Evolutionary conservation across 2,888 invertebrate species (phyloP).

Genomic region (Orchestes rusci): DNA sequence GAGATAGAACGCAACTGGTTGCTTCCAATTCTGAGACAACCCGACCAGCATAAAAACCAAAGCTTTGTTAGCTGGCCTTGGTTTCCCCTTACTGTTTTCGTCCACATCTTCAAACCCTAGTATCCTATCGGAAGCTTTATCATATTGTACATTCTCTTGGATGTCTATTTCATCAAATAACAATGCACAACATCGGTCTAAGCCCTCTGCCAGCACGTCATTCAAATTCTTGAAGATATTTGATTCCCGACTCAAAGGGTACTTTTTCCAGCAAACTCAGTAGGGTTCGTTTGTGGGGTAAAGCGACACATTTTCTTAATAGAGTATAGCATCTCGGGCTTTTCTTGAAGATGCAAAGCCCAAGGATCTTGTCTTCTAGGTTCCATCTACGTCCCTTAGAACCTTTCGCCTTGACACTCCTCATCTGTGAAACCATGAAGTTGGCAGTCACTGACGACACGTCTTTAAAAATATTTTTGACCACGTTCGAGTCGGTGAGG

Average conservation of each 20-base stretch:
- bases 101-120: no score
- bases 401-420: conserved; percentile 4
- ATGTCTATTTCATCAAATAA: conserved; percentile 28
- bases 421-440: no score
- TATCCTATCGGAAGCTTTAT: no score
- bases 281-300: conserved; percentile 20
- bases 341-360: conserved; percentile 3
- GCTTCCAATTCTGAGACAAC: conserved; percentile 21
- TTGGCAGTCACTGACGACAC: no score
- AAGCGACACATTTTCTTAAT: conserved; percentile 17
- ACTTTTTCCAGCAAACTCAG: background rate
- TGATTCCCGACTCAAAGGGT: no score
- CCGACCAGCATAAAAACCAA: conserved; percentile 16
- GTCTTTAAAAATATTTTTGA: no score
- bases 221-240: no score
- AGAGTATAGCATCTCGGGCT: conserved; percentile 14
- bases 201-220: conserved; percentile 18
- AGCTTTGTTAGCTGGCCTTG: conserved; percentile 18
- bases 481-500: conserved; percentile 7
- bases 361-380: conserved; percentile 20
- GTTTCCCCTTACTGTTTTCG: no score
- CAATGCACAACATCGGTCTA: background rate
- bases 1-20: conserved; percentile 27
- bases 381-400: conserved; percentile 22
- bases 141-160: no score